phyloP scores from a whole-genome alignment of 23 tunicate genomes.

The Trididemnum miniatum region DNA sequence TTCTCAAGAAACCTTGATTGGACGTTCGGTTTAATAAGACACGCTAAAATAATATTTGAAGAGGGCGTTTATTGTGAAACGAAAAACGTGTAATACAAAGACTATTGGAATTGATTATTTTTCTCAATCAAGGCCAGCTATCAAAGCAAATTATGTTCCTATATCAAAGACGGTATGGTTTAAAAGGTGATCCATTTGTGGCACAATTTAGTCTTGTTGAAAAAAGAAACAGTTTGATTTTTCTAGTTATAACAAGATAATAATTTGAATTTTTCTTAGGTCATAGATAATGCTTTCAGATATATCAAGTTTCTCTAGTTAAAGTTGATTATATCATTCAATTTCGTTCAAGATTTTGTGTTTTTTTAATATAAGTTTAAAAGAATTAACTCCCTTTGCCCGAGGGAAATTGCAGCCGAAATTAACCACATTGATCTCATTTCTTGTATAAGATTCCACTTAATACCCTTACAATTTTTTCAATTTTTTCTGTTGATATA shows the following conservation, averaged over 20 bases:
- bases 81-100: background rate
- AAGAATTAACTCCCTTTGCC: slow-evolving; percentile 2
- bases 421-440: background rate
- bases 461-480: background rate
- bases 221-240: too few species aligned
- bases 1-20: slow-evolving; percentile 14
- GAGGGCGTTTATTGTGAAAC: background rate
- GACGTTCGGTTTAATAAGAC: background rate
- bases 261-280: background rate
- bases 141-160: too few species aligned
- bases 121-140: background rate
- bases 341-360: background rate
- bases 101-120: background rate
- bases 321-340: slow-evolving; percentile 8
- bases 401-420: background rate
- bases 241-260: too few species aligned
- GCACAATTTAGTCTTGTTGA: background rate
- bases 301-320: slow-evolving; percentile 18
- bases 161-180: too few species aligned
- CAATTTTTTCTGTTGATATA: background rate
- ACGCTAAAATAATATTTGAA: slow-evolving; percentile 28
- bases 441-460: background rate
- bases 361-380: background rate
- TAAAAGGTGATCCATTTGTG: too few species aligned
- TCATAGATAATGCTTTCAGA: background rate